Percentiles rank a stretch among this genome's conserved stretches.
Conservation (phyloP, 2,888 invertebrate genomes). For the Tetragonula carbonaria region DNA sequence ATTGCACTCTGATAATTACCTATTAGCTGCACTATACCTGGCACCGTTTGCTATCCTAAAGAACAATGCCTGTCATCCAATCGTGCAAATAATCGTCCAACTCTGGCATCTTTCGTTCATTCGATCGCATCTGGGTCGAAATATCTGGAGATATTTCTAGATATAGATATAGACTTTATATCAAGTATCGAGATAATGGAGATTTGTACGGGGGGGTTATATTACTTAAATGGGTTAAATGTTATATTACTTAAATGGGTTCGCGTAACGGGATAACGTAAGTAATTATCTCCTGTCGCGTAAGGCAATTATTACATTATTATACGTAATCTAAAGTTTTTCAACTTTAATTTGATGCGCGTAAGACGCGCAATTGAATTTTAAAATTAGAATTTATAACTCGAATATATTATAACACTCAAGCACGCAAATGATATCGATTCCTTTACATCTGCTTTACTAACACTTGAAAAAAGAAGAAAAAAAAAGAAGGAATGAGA, state of each 20-base stretch:
- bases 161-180: neutral
- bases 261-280: neutral
- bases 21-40: conserved; percentile 77
- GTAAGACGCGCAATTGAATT: neutral
- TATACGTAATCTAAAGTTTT: neutral
- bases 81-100: conserved; percentile 46
- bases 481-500: no score
- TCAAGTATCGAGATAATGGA: neutral
- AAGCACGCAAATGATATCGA: neutral
- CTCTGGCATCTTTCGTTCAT: conserved; percentile 29
- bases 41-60: conserved; percentile 59
- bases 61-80: conserved; percentile 54
- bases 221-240: neutral
- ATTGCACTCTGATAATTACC: conserved; percentile 81
- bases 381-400: no score
- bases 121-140: neutral
- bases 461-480: no score
- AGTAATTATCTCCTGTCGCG: neutral
- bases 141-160: neutral
- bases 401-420: no score
- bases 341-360: neutral
- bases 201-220: neutral
- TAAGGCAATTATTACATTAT: neutral
- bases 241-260: neutral
- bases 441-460: neutral